phyloP scores from a whole-genome alignment of 2,797 vertebrate species.

The Stomatorhinus walkeri region DNA sequence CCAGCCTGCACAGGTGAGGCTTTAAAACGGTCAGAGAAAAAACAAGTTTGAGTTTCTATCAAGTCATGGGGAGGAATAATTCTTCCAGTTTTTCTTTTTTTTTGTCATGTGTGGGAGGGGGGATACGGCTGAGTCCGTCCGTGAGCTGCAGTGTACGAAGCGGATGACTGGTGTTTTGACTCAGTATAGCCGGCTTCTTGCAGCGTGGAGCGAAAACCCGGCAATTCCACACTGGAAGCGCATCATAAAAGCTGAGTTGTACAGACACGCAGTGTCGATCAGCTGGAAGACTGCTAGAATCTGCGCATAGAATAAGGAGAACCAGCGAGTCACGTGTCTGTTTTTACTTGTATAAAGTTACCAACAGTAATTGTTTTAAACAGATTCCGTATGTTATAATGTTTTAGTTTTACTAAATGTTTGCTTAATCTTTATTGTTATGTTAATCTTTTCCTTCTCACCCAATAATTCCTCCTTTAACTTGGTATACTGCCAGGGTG shows the following conservation, averaged over 20 bases:
- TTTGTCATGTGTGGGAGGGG: conserved; percentile 19
- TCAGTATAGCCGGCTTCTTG: neutral
- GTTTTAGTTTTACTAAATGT: neutral
- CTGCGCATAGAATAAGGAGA: neutral
- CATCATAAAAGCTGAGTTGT: neutral
- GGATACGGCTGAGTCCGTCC: neutral
- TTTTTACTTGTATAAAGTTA: neutral
- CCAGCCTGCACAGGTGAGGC: conserved; percentile 48
- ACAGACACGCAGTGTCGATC: neutral
- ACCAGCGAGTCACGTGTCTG: neutral
- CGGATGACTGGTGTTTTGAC: neutral
- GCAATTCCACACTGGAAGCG: neutral
- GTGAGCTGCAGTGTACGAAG: conserved; percentile 6
- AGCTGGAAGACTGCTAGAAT: neutral
- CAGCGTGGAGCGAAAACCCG: neutral
- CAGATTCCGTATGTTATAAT: neutral
- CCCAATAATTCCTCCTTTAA: neutral
- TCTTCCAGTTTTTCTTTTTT: conserved; percentile 27
- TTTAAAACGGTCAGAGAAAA: conserved; percentile 61
- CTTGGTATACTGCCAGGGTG: neutral
- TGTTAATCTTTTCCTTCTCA: neutral
- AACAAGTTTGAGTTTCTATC: conserved; percentile 62
- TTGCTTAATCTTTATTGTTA: neutral
- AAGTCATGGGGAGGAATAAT: conserved; percentile 59
- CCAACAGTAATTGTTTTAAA: neutral